phyloP scores from a whole-genome alignment of 2,113 vertebrate species.

The Aramus guarauna region DNA sequence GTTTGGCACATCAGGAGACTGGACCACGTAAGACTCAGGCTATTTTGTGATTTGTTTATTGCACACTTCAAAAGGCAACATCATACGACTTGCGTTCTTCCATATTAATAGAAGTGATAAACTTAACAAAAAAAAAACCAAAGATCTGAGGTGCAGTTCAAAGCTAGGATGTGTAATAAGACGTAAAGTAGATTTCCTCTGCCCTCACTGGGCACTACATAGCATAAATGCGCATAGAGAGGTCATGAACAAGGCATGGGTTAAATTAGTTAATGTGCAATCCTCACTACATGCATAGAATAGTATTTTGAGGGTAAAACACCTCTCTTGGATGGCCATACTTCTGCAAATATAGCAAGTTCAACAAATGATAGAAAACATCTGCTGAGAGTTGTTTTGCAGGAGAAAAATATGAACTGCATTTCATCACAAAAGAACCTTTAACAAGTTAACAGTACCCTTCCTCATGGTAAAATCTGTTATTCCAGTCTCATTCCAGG shows the following conservation, averaged over 20 bases:
- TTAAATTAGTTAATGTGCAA: background rate
- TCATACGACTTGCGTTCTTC: background rate
- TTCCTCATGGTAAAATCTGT: background rate
- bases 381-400: background rate
- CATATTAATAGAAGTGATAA: background rate
- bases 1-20: background rate
- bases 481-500: background rate
- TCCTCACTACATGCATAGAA: background rate
- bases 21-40: fast-evolving
- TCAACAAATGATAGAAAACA: background rate
- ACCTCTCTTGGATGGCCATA: background rate
- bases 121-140: too few relatives aligned
- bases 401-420: background rate
- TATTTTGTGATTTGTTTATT: background rate
- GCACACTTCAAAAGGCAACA: background rate
- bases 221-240: background rate
- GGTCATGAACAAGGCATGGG: background rate
- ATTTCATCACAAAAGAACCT: background rate
- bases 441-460: background rate
- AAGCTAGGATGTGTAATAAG: background rate
- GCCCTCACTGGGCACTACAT: background rate
- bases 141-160: background rate
- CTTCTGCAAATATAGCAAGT: background rate
- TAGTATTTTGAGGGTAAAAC: background rate
- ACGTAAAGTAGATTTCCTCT: background rate